Evolutionary conservation across 2,113 vertebrate species (phyloP).

Genomic region (Haemorhous mexicanus): DNA sequence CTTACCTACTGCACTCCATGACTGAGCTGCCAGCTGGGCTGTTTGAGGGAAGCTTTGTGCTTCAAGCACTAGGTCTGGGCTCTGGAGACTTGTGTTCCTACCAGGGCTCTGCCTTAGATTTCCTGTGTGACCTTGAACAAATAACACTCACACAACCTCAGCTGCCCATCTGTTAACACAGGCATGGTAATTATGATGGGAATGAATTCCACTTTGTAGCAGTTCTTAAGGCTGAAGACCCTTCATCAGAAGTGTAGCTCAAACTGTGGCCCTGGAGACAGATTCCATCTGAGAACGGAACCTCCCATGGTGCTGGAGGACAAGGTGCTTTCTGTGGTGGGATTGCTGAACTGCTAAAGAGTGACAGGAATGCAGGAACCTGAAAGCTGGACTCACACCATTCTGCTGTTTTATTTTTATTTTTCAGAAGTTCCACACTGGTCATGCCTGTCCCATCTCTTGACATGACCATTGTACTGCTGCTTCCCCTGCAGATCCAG

Average conservation of each 20-base stretch:
- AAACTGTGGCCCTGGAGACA: background rate
- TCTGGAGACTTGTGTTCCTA: background rate
- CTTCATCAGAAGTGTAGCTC: background rate
- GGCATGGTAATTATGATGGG: background rate
- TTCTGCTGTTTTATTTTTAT: background rate
- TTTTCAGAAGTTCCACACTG: background rate
- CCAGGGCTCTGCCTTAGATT: background rate
- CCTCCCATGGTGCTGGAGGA: background rate
- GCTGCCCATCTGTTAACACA: constrained; percentile 34
- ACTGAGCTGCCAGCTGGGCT: constrained; percentile 5
- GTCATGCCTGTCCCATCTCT: background rate
- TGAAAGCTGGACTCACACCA: background rate
- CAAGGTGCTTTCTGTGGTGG: background rate
- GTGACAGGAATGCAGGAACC: background rate
- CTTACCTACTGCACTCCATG: constrained; percentile 17
- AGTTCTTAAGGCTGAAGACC: background rate
- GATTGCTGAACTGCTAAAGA: background rate
- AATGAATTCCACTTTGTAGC: background rate
- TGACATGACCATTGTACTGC: background rate
- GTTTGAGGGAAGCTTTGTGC: background rate
- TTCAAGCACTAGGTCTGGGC: background rate
- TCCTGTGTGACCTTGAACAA: constrained; percentile 18
- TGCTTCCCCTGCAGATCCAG: background rate
- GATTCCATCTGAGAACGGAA: background rate
- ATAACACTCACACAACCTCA: background rate